Percentiles rank a stretch among this genome's conserved stretches.
These are phyloP conservation scores for Coelopa pilipes DNA, from an alignment of 2,888 invertebrate genomes.

Conservation along the genomic window DNA sequence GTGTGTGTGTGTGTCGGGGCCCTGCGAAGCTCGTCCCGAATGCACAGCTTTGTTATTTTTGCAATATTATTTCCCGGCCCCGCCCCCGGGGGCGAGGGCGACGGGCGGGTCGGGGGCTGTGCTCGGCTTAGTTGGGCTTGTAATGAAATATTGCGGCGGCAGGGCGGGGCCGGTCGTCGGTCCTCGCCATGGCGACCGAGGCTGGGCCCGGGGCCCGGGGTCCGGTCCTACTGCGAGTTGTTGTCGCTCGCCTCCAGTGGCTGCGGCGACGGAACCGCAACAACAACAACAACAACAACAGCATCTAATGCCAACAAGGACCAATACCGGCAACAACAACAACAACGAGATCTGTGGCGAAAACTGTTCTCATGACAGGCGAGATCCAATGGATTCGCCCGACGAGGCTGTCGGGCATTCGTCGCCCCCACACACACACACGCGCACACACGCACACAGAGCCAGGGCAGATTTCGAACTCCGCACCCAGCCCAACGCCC, in stretches of 20 bases:
- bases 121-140: conserved; percentile 23
- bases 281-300: no score
- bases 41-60: conserved; percentile 22
- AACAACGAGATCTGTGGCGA: conserved; percentile 8
- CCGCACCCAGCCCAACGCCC: no score
- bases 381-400: conserved; percentile 23
- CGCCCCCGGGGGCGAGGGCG: not conserved
- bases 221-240: not conserved
- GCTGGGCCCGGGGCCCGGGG: not conserved
- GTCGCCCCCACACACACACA: no score
- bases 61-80: conserved; percentile 15
- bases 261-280: conserved; percentile 3
- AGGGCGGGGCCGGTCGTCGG: not conserved
- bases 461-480: no score
- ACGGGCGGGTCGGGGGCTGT: not conserved
- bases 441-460: no score
- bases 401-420: conserved; percentile 25
- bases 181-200: not conserved
- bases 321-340: not conserved
- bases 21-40: conserved; percentile 18
- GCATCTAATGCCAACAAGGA: no score
- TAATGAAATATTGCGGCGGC: conserved; percentile 29
- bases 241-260: conserved; percentile 2
- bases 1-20: not conserved
- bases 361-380: conserved; percentile 16